Conservation (phyloP, 2,888 invertebrate genomes). For the Eilema sororculum region DNA sequence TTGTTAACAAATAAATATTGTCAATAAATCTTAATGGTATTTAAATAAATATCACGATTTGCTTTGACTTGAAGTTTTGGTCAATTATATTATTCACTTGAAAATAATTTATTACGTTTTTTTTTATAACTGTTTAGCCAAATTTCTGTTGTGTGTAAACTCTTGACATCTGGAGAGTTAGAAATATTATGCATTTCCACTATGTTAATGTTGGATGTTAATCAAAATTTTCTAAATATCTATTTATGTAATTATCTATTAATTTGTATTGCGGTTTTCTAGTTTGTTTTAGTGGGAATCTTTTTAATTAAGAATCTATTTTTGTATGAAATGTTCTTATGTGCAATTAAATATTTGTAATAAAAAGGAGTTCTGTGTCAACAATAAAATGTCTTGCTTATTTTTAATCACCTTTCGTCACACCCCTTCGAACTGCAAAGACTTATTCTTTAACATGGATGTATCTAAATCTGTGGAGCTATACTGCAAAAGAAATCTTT, state of each 20-base stretch:
- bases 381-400: slow-evolving; percentile 55
- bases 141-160: slow-evolving; percentile 47
- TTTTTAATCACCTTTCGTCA: slow-evolving; percentile 10
- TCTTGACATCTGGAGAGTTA: slow-evolving; percentile 77
- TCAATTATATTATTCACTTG: slow-evolving; percentile 46
- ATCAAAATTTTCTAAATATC: slow-evolving; percentile 48
- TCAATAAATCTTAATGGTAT: slow-evolving; percentile 45
- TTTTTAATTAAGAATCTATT: slow-evolving; percentile 86
- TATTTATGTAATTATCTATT: slow-evolving; percentile 51
- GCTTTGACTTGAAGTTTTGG: slow-evolving; percentile 54
- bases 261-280: slow-evolving; percentile 74
- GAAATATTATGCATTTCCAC: slow-evolving; percentile 44
- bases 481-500: no score
- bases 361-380: slow-evolving; percentile 82
- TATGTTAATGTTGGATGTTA: slow-evolving; percentile 33
- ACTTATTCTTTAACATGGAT: background rate
- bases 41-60: slow-evolving; percentile 40
- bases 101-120: slow-evolving; percentile 39
- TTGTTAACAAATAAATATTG: slow-evolving; percentile 60
- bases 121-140: slow-evolving; percentile 25
- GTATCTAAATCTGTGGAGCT: background rate
- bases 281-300: slow-evolving; percentile 81
- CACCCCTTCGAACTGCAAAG: background rate
- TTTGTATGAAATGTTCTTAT: slow-evolving; percentile 85
- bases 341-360: slow-evolving; percentile 86